phyloP scores from a whole-genome alignment of 2,113 vertebrate species.

The Etheostoma cragini region DNA sequence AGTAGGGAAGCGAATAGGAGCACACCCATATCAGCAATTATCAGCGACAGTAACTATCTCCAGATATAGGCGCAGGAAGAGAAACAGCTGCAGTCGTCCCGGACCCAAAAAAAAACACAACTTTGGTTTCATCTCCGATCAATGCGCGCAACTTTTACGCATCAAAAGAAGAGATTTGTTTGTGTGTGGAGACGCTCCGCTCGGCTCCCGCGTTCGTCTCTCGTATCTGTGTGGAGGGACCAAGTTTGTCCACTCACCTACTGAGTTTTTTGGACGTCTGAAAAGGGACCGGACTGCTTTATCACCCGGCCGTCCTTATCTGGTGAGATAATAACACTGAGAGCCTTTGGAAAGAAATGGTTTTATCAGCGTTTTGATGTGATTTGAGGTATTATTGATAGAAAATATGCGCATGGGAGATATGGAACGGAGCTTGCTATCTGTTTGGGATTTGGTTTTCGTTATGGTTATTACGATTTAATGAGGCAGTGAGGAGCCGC shows the following conservation, averaged over 20 bases:
- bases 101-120: conserved; percentile 15
- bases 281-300: conserved; percentile 63
- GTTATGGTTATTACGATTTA: conserved; percentile 59
- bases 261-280: conserved; percentile 18
- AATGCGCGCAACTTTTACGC: conserved; percentile 46
- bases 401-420: conserved; percentile 61
- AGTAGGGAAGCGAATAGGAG: conserved; percentile 66
- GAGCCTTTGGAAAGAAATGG: conserved; percentile 68
- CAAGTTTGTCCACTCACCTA: conserved; percentile 30
- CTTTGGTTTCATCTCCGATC: background rate
- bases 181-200: conserved; percentile 3
- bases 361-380: conserved; percentile 73
- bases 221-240: conserved; percentile 6
- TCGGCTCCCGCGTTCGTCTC: background rate
- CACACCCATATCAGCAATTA: conserved; percentile 83
- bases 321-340: conserved; percentile 83
- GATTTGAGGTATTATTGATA: conserved; percentile 77
- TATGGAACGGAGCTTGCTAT: conserved; percentile 50
- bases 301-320: conserved; percentile 83
- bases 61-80: conserved; percentile 56
- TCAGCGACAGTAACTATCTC: conserved; percentile 74
- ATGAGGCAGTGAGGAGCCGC: conserved; percentile 37
- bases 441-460: conserved; percentile 66
- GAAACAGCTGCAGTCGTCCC: background rate
- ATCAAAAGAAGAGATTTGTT: background rate